Evolutionary conservation across 2,113 vertebrate species (phyloP).

Genomic region (Paedocypris sp.): DNA sequence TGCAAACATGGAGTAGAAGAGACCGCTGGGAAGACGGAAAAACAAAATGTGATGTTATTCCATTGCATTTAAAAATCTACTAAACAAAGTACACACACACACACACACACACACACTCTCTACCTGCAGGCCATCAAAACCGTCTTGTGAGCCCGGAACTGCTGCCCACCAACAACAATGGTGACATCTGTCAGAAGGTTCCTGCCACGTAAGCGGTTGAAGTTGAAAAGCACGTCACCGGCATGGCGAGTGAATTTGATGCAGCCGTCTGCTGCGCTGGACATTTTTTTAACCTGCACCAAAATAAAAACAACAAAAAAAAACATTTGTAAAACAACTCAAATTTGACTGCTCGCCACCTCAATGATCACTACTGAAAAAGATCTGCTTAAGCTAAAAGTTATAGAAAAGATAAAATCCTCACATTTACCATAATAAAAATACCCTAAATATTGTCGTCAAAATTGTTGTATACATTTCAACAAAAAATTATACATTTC

Average conservation of each 20-base stretch:
- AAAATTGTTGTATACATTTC: background rate
- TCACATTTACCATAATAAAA: too few species aligned
- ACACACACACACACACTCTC: too few species aligned
- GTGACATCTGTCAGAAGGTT: conserved; percentile 88
- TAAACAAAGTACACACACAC: conserved; percentile 5
- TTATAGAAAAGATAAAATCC: too few species aligned
- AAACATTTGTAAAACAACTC: background rate
- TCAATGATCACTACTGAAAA: too few species aligned
- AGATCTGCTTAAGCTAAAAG: too few species aligned
- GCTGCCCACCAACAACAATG: conserved; percentile 78
- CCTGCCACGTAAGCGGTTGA: conserved; percentile 85
- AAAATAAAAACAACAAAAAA: conserved; percentile 33
- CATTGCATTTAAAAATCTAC: background rate
- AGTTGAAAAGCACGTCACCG: conserved; percentile 88
- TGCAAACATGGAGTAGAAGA: conserved; percentile 93
- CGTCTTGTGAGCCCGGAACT: conserved; percentile 88
- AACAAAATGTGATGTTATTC: background rate
- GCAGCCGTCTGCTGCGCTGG: conserved; percentile 79
- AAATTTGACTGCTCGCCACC: too few species aligned
- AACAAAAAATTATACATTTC: background rate
- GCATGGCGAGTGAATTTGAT: conserved; percentile 95
- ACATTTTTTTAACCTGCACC: conserved; percentile 60
- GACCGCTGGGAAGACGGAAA: conserved; percentile 62
- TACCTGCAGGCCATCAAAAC: conserved; percentile 97
- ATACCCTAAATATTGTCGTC: too few species aligned